Conservation (phyloP, 2,797 vertebrate species). For the Channa striata region DNA sequence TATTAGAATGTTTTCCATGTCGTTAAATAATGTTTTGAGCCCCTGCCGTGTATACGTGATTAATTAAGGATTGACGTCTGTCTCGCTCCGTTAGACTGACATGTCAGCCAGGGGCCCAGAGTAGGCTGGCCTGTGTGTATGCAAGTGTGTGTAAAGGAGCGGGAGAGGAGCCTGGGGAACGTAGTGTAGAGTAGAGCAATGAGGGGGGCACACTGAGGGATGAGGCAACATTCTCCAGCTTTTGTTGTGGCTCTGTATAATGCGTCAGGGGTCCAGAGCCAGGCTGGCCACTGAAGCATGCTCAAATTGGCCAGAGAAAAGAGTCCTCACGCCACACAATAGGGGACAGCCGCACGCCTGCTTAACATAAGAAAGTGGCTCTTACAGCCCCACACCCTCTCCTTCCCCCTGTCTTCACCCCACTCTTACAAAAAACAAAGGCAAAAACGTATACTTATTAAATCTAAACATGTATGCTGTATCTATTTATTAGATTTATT, state of each 20-base stretch:
- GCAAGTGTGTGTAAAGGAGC: conserved; percentile 69
- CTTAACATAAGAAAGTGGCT: conserved; percentile 87
- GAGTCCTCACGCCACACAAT: conserved; percentile 86
- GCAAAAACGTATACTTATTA: conserved; percentile 22
- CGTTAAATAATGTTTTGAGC: conserved; percentile 84
- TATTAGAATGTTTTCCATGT: conserved; percentile 86
- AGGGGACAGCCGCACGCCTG: conserved; percentile 84
- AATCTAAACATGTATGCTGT: conserved; percentile 25
- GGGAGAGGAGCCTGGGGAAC: conserved; percentile 75
- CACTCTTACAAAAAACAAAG: conserved; percentile 11
- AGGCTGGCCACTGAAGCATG: conserved; percentile 83
- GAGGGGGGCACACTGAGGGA: conserved; percentile 75
- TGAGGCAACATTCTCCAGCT: conserved; percentile 81
- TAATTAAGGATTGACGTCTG: conserved; percentile 84
- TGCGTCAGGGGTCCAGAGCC: conserved; percentile 79
- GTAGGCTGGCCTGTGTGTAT: conserved; percentile 61
- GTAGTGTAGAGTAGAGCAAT: conserved; percentile 79
- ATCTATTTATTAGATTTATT: too few relatives aligned
- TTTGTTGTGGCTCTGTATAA: conserved; percentile 84
- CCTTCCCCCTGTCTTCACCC: conserved; percentile 55
- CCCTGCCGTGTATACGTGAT: conserved; percentile 80
- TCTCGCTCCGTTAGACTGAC: conserved; percentile 79
- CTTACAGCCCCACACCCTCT: conserved; percentile 72
- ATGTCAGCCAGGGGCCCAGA: conserved; percentile 73
- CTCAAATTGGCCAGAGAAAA: conserved; percentile 85